These are phyloP conservation scores for Crotalus viridis DNA, from an alignment of 2,113 vertebrate genomes.

Conservation along the genomic window DNA sequence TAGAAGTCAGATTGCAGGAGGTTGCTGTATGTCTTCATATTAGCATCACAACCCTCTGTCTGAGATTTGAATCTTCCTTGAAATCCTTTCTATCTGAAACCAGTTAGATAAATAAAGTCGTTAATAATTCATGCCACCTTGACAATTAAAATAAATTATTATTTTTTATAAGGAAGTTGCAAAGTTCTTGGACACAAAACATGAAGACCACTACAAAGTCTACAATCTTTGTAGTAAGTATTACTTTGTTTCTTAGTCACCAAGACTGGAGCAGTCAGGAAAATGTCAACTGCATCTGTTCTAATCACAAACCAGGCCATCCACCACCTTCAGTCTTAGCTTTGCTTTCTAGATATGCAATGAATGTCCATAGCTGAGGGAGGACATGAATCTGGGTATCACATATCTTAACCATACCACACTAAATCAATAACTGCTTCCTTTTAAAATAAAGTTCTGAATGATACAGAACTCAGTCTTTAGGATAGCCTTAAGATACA, in stretches of 20 bases:
- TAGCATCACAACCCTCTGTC: not conserved
- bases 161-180: slow-evolving; percentile 83
- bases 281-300: not conserved
- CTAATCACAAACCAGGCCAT: not conserved
- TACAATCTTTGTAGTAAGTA: slow-evolving; percentile 97
- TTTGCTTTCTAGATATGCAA: not conserved
- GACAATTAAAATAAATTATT: not conserved
- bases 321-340: not conserved
- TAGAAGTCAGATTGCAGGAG: not conserved
- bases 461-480: not conserved
- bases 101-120: not conserved
- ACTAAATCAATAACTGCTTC: not conserved
- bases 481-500: not conserved
- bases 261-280: not conserved
- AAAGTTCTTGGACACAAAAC: slow-evolving; percentile 90
- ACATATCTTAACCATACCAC: not conserved
- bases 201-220: slow-evolving; percentile 87
- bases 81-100: not conserved
- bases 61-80: not conserved
- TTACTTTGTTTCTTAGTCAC: not conserved
- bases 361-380: not conserved
- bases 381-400: not conserved
- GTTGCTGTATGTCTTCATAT: not conserved
- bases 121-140: not conserved
- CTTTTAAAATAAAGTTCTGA: not conserved